Conservation (phyloP, 2,113 vertebrate genomes). For the Marcusenius ussheri region DNA sequence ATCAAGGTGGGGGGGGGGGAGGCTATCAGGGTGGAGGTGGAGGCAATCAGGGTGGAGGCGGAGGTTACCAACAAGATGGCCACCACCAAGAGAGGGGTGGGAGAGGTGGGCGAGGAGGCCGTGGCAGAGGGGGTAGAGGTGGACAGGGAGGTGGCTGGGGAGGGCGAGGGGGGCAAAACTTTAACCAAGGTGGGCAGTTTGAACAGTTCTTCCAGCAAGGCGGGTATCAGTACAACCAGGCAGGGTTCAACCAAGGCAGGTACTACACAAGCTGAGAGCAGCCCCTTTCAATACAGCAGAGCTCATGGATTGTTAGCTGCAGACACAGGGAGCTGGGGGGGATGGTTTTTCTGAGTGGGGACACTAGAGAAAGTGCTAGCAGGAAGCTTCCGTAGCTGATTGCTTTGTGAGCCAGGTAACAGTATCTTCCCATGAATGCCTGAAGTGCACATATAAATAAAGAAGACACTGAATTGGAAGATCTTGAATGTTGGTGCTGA, state of each 20-base stretch:
- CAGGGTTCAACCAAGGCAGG: slow-evolving; percentile 89
- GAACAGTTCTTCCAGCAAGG: slow-evolving; percentile 98
- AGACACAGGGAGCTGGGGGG: not conserved
- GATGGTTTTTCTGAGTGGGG: slow-evolving; percentile 11
- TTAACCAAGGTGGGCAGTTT: slow-evolving; percentile 92
- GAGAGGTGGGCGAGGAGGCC: slow-evolving; percentile 53
- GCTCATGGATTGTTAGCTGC: slow-evolving; percentile 50
- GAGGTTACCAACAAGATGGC: slow-evolving; percentile 36
- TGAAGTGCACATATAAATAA: not conserved
- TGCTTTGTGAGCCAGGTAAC: not conserved
- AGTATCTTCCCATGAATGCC: not conserved
- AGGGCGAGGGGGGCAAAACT: slow-evolving; percentile 75
- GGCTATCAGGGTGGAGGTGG: slow-evolving; percentile 58
- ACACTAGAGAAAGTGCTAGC: not conserved
- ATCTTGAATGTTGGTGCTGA: not conserved
- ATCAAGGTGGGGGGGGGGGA: slow-evolving; percentile 71
- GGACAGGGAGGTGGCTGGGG: slow-evolving; percentile 64
- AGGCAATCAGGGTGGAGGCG: slow-evolving; percentile 26
- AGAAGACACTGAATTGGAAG: not conserved
- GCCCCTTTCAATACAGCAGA: slow-evolving; percentile 51
- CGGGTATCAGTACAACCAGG: slow-evolving; percentile 90
- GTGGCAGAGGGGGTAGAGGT: slow-evolving; percentile 50
- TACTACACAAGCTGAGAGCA: slow-evolving; percentile 85
- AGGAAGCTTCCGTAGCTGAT: slow-evolving; percentile 14
- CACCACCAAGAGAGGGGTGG: slow-evolving; percentile 53